Conservation (phyloP, 2,888 invertebrate species). For the Ceraclea dissimilis region DNA sequence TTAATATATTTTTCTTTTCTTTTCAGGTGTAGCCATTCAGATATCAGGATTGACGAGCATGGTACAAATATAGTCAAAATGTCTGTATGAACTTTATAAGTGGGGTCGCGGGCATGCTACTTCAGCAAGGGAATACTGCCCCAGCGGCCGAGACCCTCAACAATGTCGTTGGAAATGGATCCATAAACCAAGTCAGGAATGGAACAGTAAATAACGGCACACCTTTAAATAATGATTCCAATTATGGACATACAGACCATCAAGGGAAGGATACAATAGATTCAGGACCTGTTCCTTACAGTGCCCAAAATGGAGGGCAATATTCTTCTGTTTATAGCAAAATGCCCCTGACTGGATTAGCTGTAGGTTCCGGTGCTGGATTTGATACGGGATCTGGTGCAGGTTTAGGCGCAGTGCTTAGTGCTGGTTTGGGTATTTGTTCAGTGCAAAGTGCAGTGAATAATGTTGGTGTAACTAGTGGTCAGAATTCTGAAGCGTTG, state of each 20-base stretch:
- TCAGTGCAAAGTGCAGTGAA: slow-evolving; percentile 14
- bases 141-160: slow-evolving; percentile 3
- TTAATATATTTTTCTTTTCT: too few relatives aligned
- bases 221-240: not conserved
- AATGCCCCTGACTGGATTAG: slow-evolving; percentile 1
- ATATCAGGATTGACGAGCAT: too few relatives aligned
- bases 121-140: slow-evolving; percentile 11
- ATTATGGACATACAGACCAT: not conserved
- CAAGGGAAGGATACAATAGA: not conserved
- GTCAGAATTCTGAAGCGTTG: slow-evolving; percentile 31
- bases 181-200: not conserved
- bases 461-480: slow-evolving; percentile 34
- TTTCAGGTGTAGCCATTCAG: too few relatives aligned
- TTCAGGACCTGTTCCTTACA: not conserved
- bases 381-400: slow-evolving; percentile 11
- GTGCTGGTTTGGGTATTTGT: slow-evolving; percentile 13
- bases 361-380: slow-evolving; percentile 12
- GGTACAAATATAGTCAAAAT: not conserved
- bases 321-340: not conserved
- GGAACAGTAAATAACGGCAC: not conserved
- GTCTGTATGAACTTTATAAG: slow-evolving; percentile 10
- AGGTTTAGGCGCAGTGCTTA: slow-evolving; percentile 11
- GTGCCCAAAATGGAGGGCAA: not conserved
- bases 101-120: slow-evolving; percentile 14
- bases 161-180: not conserved